Evolutionary conservation across 2,888 invertebrate species (phyloP), one percentile per base, ranked within the genome.

Genomic region (Lasioglossum calceatum): DNA sequence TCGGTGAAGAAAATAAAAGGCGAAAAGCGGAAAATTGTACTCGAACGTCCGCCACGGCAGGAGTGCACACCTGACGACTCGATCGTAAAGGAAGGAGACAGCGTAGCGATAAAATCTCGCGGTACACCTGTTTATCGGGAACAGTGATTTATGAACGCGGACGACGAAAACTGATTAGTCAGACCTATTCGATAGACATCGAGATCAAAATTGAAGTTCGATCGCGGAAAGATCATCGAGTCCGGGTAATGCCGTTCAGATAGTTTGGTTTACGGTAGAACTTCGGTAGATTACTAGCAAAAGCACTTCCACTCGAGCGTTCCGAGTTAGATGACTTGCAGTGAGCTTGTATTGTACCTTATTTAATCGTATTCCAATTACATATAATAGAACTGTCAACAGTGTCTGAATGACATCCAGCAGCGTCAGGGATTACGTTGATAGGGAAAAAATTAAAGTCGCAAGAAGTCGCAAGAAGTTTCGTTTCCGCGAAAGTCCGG

Each of bases 91-190:
- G 27, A 39, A 44, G 10, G 47, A 39, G 58, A 70, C 36, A 4
- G 50, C 23, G 14, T 2, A 0, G 8, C n/a, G 84, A 84, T 84
- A 79, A 79, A 84, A 79, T 85, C 85, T 32, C 19, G 44, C 19
- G 19, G 19, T 76, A n/a, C 84, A 85, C 85, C 84, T 85, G 85
- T 72, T 79, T 84, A 79, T 85, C 79, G 23, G 1, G 5, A 32
- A 10, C 36, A 50, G 50, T 4, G 64, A 47, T 7, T 73, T 70
- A 50, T 32, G 12, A 47, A 23, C 16, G 14, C 36, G 39, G 10
- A 23, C 70, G 72, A 50, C 71, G 44, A 58, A 58, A 47, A 23
- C 12, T 39, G 32, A 58, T 39, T 75, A 39, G 19, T 42, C 50
- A 32, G 16, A 72, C 39, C 76, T 36, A 67, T 50, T 23, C 19